Percentiles rank a stretch among this genome's conserved stretches.
Conservation (phyloP, 2,797 vertebrate genomes). For the Hapalemur alaotrensis region DNA sequence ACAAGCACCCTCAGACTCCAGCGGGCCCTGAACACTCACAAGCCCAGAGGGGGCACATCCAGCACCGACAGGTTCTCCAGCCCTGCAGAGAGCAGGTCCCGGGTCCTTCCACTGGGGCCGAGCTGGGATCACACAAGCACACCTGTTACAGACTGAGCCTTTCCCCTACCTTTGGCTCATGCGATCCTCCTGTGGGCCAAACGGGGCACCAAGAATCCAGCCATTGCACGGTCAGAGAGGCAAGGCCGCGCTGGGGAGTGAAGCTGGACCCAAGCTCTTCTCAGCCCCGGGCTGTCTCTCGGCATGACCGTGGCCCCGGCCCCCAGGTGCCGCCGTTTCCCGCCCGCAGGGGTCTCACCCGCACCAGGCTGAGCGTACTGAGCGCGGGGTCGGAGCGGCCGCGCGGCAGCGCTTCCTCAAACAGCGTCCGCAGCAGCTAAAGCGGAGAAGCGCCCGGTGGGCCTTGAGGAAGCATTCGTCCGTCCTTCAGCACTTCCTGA, state of each 20-base stretch:
- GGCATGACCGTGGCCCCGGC: too few species aligned
- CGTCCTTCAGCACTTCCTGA: background rate
- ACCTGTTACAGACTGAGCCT: background rate
- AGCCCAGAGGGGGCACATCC: slow-evolving; percentile 86
- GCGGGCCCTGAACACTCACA: slow-evolving; percentile 80
- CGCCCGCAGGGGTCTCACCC: slow-evolving; percentile 82
- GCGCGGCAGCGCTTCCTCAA: slow-evolving; percentile 78
- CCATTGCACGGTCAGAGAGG: background rate
- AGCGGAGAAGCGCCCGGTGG: background rate
- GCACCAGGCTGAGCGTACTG: slow-evolving; percentile 86
- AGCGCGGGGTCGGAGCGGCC: slow-evolving; percentile 67
- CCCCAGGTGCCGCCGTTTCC: background rate
- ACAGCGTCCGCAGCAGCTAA: slow-evolving; percentile 85
- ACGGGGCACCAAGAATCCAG: background rate
- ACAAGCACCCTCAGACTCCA: background rate
- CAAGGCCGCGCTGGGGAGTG: background rate
- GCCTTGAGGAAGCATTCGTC: background rate
- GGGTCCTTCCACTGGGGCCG: slow-evolving; percentile 80
- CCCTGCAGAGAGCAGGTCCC: slow-evolving; percentile 84
- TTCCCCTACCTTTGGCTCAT: background rate
- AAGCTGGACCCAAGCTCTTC: background rate
- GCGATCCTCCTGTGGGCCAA: background rate
- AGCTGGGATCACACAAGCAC: slow-evolving; percentile 82
- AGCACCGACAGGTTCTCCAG: slow-evolving; percentile 80
- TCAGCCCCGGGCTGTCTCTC: background rate